Percentiles rank a stretch among this genome's conserved stretches.
Conservation (phyloP, 1,140 invertebrate genomes). For the Penaeus japonicus region DNA sequence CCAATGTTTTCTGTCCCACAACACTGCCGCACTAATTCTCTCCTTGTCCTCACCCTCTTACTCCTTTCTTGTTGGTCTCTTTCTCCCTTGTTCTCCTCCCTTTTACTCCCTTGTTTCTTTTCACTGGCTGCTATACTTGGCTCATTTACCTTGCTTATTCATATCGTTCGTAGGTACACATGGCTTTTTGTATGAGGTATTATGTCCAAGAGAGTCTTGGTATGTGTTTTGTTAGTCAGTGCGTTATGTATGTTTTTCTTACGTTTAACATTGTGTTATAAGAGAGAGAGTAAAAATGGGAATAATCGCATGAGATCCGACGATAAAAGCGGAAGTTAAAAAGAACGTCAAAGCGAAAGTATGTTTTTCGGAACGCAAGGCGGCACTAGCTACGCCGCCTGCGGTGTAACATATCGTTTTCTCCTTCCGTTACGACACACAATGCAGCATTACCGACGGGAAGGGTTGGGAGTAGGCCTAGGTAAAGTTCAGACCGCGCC, state of each 20-base stretch:
- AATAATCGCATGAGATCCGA: too few species aligned
- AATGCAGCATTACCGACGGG: conserved; percentile 28
- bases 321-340: too few species aligned
- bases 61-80: neutral
- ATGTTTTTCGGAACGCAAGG: neutral
- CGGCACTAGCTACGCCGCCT: neutral
- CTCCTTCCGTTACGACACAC: conserved; percentile 46
- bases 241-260: too few species aligned
- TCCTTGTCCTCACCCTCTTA: conserved; percentile 7
- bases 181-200: too few species aligned
- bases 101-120: neutral
- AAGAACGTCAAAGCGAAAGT: too few species aligned
- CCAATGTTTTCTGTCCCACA: neutral
- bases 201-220: too few species aligned
- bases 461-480: conserved; percentile 18
- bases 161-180: too few species aligned
- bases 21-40: conserved; percentile 8
- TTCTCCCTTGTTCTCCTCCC: neutral
- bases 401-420: conserved; percentile 41
- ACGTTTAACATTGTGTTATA: too few species aligned
- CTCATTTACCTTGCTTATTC: neutral
- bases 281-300: too few species aligned
- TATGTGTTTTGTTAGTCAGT: too few species aligned
- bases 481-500: neutral
- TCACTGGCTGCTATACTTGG: neutral